Evolutionary conservation across 1,140 invertebrate species (phyloP).

Genomic region (Littorina saxatilis): DNA sequence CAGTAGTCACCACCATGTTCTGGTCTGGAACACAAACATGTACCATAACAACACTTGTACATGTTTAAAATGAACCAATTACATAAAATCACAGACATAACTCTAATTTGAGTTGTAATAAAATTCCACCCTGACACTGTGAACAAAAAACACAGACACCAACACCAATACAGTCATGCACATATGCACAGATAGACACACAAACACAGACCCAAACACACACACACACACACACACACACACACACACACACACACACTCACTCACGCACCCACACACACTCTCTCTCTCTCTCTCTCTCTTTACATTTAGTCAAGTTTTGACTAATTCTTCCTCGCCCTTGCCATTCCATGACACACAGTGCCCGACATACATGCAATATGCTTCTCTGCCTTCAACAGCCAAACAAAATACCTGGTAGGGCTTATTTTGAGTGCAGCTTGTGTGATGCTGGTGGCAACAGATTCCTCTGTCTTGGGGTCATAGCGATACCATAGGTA

Average conservation of each 20-base stretch:
- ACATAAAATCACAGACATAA: too few relatives aligned
- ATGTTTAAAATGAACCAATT: too few relatives aligned
- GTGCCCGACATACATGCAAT: not conserved
- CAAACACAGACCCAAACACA: not conserved
- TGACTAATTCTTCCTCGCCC: not conserved
- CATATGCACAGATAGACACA: too few relatives aligned
- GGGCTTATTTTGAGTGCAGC: constrained; percentile 40
- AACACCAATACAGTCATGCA: too few relatives aligned
- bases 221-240: constrained; percentile 4
- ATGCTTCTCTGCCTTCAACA: not conserved
- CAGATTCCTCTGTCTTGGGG: constrained; percentile 7
- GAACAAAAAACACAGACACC: too few relatives aligned
- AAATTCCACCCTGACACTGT: too few relatives aligned
- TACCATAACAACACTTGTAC: constrained; percentile 42
- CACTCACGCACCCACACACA: not conserved
- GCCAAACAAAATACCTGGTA: constrained; percentile 40
- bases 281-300: too few relatives aligned
- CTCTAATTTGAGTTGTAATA: too few relatives aligned
- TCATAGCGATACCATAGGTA: constrained; percentile 59
- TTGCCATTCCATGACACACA: not conserved
- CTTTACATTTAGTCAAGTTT: too few relatives aligned
- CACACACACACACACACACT: not conserved
- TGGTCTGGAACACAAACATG: constrained; percentile 20
- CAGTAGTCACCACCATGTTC: constrained; percentile 40
- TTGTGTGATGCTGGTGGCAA: constrained; percentile 35